Base-by-base conservation (phyloP, 2,113 vertebrate genomes). In the Misgurnus anguillicaudatus region DNA sequence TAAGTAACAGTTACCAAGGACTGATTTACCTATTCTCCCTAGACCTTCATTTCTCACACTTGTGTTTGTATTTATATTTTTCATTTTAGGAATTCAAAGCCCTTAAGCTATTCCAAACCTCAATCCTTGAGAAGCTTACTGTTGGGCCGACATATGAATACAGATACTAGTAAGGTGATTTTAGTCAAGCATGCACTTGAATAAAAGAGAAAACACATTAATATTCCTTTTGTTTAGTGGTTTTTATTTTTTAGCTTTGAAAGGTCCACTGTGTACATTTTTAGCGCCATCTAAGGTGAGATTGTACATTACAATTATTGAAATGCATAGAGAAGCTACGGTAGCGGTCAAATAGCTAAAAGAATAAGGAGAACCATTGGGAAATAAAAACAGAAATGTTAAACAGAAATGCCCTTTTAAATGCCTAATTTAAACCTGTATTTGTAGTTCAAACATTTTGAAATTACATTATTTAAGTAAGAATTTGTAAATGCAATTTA, bases 61-160 rank as follows among this genome's bases (percentile, higher is more conserved):
- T 82, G 62, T 80, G 73, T 45, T 48, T 67, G 21, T 74, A 66
- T 75, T 82, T 47, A 21, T 36, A 75, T n/a, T 47, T 72, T 71
- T 76, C 53, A 16, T 60, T 63, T 72, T 81, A 77, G 62, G 66
- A 72, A 73, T 85, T 65, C 68, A 72, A 77, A 84, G 75, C 79
- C 73, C 72, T 77, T 78, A 84, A 86, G 85, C 82, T 78, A 84
- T 75, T 31, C 80, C 70, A 39, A 80, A 82, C 58, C 73, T 80
- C 80, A 39, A 82, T 84, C 71, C 75, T 80, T 80, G 57, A 66
- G 77, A 82, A 70, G 83, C 82, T 86, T 82, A 82, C 63, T 58
- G 71, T 74, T 80, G 77, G 77, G 69, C 72, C 78, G 38, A 70
- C 38, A 64, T 61, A 80, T 82, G 81, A 83, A 85, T 80, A 85